phyloP scores from a whole-genome alignment of 2,113 vertebrate genomes.

The Oxygymnocypris stewartii region DNA sequence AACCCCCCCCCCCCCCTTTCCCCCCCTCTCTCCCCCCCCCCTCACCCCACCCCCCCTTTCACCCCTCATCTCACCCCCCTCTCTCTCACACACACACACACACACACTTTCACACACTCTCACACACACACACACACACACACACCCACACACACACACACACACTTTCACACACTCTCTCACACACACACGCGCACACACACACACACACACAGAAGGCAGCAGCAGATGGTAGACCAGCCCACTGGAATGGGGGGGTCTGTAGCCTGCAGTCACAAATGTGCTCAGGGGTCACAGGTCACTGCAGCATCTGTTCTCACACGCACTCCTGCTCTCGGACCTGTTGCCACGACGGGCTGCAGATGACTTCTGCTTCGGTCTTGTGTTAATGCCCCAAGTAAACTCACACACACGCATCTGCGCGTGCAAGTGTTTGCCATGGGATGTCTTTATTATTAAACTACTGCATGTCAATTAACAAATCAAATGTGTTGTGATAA shows the following conservation, averaged over 20 bases:
- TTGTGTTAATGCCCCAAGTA: conserved; percentile 31
- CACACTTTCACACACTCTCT: no score
- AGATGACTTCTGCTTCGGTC: conserved; percentile 58
- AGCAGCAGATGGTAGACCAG: conserved; percentile 75
- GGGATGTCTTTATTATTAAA: not conserved
- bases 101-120: no score
- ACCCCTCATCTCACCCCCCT: no score
- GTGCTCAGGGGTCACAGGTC: conserved; percentile 74
- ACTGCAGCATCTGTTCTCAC: conserved; percentile 77
- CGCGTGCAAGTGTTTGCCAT: not conserved
- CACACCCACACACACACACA: no score
- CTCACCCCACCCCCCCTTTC: no score
- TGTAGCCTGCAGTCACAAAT: conserved; percentile 74
- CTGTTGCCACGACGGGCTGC: conserved; percentile 74
- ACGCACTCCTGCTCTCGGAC: conserved; percentile 72
- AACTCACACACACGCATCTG: conserved; percentile 29
- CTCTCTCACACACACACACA: no score
- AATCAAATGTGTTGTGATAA: not conserved
- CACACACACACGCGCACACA: no score
- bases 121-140: no score
- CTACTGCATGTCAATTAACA: not conserved
- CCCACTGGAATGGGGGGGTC: conserved; percentile 68
- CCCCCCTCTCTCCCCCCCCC: no score
- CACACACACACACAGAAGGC: conserved; percentile 32
- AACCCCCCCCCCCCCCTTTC: no score